phyloP scores from a whole-genome alignment of 2,888 invertebrate genomes.

The Trachelus tabidus region DNA sequence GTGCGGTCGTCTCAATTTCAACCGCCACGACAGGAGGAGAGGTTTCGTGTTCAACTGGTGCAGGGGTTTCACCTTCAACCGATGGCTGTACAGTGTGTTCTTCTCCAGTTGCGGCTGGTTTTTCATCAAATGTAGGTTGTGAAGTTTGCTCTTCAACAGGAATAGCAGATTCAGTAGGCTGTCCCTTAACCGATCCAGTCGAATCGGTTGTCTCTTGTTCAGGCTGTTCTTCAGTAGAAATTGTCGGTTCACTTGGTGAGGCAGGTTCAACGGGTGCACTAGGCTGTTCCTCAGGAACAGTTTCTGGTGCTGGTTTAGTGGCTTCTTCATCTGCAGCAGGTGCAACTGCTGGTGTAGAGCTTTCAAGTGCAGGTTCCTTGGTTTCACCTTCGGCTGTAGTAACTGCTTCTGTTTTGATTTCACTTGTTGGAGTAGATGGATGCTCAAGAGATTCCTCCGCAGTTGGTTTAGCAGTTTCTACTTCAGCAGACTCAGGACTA shows the following conservation, averaged over 20 bases:
- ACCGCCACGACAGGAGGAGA: not conserved
- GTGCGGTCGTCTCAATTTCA: not conserved
- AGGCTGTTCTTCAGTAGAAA: slow-evolving; percentile 13
- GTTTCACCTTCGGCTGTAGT: not conserved
- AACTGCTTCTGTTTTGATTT: slow-evolving; percentile 5
- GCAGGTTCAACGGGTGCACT: slow-evolving; percentile 10
- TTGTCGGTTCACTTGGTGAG: not conserved
- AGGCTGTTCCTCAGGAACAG: slow-evolving; percentile 10
- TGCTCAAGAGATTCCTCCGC: slow-evolving; percentile 8
- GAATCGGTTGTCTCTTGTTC: slow-evolving; percentile 12
- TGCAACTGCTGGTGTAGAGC: slow-evolving; percentile 4
- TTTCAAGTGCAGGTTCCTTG: slow-evolving; percentile 20
- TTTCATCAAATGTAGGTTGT: slow-evolving; percentile 5
- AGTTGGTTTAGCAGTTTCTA: slow-evolving; percentile 12
- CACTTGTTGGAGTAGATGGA: not conserved
- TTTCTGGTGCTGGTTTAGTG: slow-evolving; percentile 16
- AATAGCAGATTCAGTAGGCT: not conserved
- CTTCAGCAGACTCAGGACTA: not conserved
- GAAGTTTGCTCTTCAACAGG: slow-evolving; percentile 11
- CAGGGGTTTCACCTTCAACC: slow-evolving; percentile 28
- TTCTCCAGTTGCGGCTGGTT: slow-evolving; percentile 8
- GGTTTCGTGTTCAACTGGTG: slow-evolving; percentile 9
- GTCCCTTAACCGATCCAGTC: not conserved
- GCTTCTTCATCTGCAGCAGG: slow-evolving; percentile 20
- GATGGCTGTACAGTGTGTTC: slow-evolving; percentile 9